Percentiles rank a stretch among this genome's conserved stretches.
phyloP scores from a whole-genome alignment of 2,888 invertebrate genomes.

The Acleris emargana region DNA sequence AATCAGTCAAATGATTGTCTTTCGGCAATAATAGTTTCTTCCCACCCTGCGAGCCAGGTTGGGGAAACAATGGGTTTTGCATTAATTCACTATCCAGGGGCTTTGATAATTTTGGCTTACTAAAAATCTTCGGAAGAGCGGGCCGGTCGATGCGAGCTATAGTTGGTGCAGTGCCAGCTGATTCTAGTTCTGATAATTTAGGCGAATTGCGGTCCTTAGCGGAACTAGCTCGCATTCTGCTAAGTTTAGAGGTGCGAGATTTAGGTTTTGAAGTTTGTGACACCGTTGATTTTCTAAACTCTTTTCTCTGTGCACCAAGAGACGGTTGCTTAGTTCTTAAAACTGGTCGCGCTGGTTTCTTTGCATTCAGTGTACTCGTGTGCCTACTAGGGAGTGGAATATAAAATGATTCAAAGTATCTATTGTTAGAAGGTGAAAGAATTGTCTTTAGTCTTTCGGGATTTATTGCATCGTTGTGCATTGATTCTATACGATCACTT shows the following conservation, averaged over 20 bases:
- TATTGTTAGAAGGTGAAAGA: slow-evolving; percentile 13
- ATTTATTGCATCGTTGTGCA: slow-evolving; percentile 53
- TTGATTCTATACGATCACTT: slow-evolving; percentile 60
- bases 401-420: slow-evolving; percentile 24
- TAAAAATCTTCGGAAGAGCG: slow-evolving; percentile 39
- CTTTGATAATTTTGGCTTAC: slow-evolving; percentile 36
- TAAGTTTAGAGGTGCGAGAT: slow-evolving; percentile 16
- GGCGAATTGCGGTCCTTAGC: slow-evolving; percentile 27
- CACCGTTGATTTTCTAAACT: slow-evolving; percentile 1
- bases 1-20: slow-evolving; percentile 40
- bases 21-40: slow-evolving; percentile 40
- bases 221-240: slow-evolving; percentile 7
- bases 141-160: slow-evolving; percentile 49
- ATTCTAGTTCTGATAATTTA: slow-evolving; percentile 45
- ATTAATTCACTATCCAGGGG: not conserved
- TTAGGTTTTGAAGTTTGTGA: slow-evolving; percentile 9
- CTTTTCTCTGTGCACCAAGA: slow-evolving; percentile 4
- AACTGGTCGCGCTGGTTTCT: not conserved
- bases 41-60: slow-evolving; percentile 3
- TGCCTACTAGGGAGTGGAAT: slow-evolving; percentile 25
- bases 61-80: not conserved
- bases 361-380: not conserved
- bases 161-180: slow-evolving; percentile 50
- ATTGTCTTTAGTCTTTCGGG: slow-evolving; percentile 28
- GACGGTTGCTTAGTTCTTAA: slow-evolving; percentile 17